Evolutionary conservation across 1,140 invertebrate species (phyloP).

Genomic region (Ceratitis capitata): DNA sequence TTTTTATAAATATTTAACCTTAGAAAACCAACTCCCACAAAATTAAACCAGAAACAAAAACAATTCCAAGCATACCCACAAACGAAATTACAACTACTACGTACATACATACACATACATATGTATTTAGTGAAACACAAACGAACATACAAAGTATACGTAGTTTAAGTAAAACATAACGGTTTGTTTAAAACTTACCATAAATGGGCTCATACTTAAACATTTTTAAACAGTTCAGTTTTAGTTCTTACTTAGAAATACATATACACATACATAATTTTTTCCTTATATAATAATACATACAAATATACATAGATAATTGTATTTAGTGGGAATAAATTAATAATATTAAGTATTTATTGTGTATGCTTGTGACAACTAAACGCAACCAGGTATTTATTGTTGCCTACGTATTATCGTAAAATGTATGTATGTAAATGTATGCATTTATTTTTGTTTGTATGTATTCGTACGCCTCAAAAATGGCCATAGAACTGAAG

Average conservation of each 20-base stretch:
- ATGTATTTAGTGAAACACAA: too few relatives aligned
- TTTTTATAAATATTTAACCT: neutral
- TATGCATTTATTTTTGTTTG: conserved; percentile 1
- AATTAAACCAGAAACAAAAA: neutral
- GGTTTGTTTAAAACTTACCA: neutral
- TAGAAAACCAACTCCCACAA: neutral
- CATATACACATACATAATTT: too few relatives aligned
- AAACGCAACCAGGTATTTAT: conserved; percentile 31
- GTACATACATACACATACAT: neutral
- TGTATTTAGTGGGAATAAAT: neutral
- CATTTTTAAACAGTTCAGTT: neutral
- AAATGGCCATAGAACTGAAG: neutral
- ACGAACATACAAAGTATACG: neutral
- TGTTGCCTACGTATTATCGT: neutral
- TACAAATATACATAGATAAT: too few relatives aligned
- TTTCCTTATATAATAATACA: too few relatives aligned
- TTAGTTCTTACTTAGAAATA: neutral
- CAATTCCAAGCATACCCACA: neutral
- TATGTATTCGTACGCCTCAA: conserved; percentile 24
- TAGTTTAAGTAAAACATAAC: neutral
- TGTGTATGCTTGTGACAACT: conserved; percentile 21
- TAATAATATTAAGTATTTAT: conserved; percentile 19
- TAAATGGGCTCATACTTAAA: neutral
- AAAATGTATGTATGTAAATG: neutral
- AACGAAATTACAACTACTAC: neutral